A percentile compares a stretch with the other conserved stretches of the same genome.
phyloP scores from a whole-genome alignment of 2,888 invertebrate genomes.

The Venusia cambrica region DNA sequence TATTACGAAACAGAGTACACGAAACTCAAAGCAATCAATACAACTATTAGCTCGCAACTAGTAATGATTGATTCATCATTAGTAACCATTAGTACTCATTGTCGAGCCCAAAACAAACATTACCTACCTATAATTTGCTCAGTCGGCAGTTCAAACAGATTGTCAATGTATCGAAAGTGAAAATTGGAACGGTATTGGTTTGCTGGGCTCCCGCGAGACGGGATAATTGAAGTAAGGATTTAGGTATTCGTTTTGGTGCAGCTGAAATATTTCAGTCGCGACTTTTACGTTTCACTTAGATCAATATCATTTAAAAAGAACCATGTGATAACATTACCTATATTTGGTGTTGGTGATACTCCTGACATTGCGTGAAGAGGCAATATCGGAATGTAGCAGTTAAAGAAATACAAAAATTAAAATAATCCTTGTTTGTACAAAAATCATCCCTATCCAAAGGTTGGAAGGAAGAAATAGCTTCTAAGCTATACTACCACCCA shows the following conservation, averaged over 20 bases:
- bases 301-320: too few species aligned
- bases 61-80: conserved; percentile 6
- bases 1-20: background rate
- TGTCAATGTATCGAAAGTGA: conserved; percentile 58
- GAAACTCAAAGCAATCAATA: conserved; percentile 1
- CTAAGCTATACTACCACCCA: too few species aligned
- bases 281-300: conserved; percentile 1
- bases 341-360: too few species aligned
- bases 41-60: background rate
- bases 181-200: conserved; percentile 62
- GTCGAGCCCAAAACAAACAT: conserved; percentile 19
- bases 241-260: conserved; percentile 59
- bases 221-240: conserved; percentile 75
- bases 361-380: too few species aligned
- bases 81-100: conserved; percentile 2
- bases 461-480: too few species aligned
- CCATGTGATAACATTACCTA: too few species aligned
- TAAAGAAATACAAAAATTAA: too few species aligned
- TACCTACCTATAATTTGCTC: conserved; percentile 31
- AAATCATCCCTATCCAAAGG: too few species aligned
- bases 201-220: conserved; percentile 64
- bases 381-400: too few species aligned
- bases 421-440: too few species aligned
- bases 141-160: conserved; percentile 22
- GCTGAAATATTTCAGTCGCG: conserved; percentile 7